phyloP scores from a whole-genome alignment of 1,140 invertebrate species.

The Phthorimaea operculella region DNA sequence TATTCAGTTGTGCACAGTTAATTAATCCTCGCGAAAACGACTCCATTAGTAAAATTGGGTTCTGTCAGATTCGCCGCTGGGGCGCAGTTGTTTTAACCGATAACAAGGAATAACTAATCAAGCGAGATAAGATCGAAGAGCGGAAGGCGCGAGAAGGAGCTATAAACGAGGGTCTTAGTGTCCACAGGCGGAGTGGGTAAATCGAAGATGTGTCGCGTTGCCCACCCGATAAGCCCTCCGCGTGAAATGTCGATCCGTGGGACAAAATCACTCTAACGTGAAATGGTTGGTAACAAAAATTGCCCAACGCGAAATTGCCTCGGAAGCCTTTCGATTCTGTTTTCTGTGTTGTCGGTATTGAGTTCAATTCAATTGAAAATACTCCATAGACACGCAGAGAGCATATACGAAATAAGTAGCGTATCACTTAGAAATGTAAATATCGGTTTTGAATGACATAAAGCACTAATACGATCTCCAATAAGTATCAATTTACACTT shows the following conservation, averaged over 20 bases:
- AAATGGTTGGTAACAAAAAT: conserved; percentile 38
- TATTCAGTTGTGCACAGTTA: conserved; percentile 35
- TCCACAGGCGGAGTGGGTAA: conserved; percentile 14
- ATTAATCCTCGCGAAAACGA: conserved; percentile 41
- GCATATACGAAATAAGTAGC: neutral
- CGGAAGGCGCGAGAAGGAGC: conserved; percentile 15
- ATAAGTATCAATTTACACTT: conserved; percentile 3
- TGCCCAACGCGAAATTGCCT: conserved; percentile 32
- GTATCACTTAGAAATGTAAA: neutral
- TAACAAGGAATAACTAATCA: conserved; percentile 22
- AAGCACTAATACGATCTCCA: neutral
- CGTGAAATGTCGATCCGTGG: conserved; percentile 25
- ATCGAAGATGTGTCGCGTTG: conserved; percentile 18
- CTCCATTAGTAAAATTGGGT: conserved; percentile 32
- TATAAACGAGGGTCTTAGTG: conserved; percentile 15
- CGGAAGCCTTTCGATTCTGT: conserved; percentile 20
- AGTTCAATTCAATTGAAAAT: neutral
- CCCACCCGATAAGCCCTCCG: conserved; percentile 28
- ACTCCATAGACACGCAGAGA: neutral
- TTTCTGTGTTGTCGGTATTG: conserved; percentile 17
- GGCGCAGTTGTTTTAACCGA: neutral
- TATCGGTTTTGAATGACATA: neutral
- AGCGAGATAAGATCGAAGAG: conserved; percentile 8
- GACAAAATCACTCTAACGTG: conserved; percentile 36
- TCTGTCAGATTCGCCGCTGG: neutral